Percentiles rank a stretch among this genome's conserved stretches.
Conservation (phyloP, 2,888 invertebrate genomes). For the Rhagophthalmus giganteus region DNA sequence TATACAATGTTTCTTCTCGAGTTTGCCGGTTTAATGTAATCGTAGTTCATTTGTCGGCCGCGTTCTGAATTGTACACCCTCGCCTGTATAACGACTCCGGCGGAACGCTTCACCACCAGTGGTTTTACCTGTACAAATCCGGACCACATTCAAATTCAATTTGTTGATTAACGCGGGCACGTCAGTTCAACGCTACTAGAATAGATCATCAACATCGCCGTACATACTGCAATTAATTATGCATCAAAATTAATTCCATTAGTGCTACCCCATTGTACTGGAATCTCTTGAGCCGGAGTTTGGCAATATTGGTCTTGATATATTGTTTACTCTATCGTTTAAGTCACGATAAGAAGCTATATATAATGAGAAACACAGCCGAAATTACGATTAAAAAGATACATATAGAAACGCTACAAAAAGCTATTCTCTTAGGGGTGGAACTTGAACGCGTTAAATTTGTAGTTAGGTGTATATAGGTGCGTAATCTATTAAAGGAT, state of each 20-base stretch:
- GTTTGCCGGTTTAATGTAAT: conserved; percentile 33
- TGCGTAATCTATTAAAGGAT: conserved; percentile 9
- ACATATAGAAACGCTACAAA: conserved; percentile 16
- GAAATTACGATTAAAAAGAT: conserved; percentile 33
- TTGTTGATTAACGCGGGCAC: conserved; percentile 46
- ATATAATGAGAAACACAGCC: conserved; percentile 20
- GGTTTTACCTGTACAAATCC: conserved; percentile 40
- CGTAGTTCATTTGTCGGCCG: conserved; percentile 34
- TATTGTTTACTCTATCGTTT: conserved; percentile 20
- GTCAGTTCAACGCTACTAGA: conserved; percentile 43
- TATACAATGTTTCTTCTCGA: conserved; percentile 25
- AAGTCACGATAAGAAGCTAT: conserved; percentile 17
- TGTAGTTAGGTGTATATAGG: too few relatives aligned
- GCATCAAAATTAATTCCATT: conserved; percentile 46
- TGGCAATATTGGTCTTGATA: conserved; percentile 23
- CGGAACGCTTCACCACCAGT: conserved; percentile 26
- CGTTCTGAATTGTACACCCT: conserved; percentile 29
- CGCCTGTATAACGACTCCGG: conserved; percentile 30
- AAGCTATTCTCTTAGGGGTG: conserved; percentile 6
- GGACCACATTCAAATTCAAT: conserved; percentile 44
- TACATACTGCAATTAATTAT: conserved; percentile 40
- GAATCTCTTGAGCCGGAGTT: conserved; percentile 33
- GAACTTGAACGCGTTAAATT: too few relatives aligned
- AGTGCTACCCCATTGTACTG: conserved; percentile 40
- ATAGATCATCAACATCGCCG: conserved; percentile 42